phyloP scores from a whole-genome alignment of 1,140 invertebrate species.

The Tetramorium parvispinum region DNA sequence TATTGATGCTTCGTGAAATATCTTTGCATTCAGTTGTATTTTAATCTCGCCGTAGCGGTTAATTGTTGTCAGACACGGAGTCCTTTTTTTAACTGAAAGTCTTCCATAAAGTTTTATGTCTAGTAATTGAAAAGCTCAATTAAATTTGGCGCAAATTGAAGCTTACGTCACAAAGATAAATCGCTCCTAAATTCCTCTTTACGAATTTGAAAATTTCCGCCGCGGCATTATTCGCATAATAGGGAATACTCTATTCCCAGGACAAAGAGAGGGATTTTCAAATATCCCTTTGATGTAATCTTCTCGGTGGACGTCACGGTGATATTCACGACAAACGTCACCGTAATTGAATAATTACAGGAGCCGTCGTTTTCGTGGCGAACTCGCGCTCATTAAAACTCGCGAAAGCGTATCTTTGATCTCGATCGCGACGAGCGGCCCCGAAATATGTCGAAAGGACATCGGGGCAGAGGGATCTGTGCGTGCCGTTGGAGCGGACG shows the following conservation, averaged over 20 bases:
- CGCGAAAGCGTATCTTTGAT: constrained; percentile 38
- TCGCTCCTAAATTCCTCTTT: neutral
- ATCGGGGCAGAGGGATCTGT: neutral
- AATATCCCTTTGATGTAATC: neutral
- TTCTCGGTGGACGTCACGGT: neutral
- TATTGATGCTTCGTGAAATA: neutral
- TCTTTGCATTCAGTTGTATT: neutral
- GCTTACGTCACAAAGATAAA: neutral
- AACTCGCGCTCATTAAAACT: constrained; percentile 40
- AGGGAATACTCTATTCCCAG: neutral
- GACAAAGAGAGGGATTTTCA: constrained; percentile 9
- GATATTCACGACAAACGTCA: neutral
- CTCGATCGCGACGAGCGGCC: neutral
- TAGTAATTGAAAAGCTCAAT: neutral
- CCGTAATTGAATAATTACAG: constrained; percentile 51
- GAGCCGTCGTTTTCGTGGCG: neutral
- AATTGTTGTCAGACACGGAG: neutral
- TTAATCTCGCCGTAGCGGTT: neutral
- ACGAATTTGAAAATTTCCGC: neutral
- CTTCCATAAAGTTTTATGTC: neutral
- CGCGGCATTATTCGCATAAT: neutral
- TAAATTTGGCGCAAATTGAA: neutral
- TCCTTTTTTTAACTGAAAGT: neutral
- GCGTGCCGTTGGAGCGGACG: neutral
- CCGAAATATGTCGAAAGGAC: constrained; percentile 19